A percentile compares a stretch with the other conserved stretches of the same genome.
Evolutionary conservation across 2,888 invertebrate genomes (phyloP).

Genomic region (Melieria crassipennis): DNA sequence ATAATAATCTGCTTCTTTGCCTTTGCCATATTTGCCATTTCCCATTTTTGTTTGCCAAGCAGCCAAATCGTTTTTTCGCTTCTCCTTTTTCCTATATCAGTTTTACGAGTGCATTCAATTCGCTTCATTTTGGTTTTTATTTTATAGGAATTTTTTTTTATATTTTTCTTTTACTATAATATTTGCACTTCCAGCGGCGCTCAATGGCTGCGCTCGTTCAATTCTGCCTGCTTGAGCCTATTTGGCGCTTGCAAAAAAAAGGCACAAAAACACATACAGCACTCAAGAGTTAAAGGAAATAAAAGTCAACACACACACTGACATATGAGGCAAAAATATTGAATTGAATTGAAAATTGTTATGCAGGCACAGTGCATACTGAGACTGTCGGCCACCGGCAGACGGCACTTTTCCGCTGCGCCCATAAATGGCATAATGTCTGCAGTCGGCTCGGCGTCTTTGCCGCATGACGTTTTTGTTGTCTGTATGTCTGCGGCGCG

Average conservation of each 20-base stretch:
- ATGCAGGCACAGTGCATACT: constrained; percentile 42
- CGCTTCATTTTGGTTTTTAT: no score
- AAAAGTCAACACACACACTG: no score
- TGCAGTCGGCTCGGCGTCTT: background rate
- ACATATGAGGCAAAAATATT: constrained; percentile 38
- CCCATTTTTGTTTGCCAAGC: no score
- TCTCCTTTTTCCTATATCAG: background rate
- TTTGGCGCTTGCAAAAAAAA: constrained; percentile 28
- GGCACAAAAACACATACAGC: constrained; percentile 5
- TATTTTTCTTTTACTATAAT: constrained; percentile 5
- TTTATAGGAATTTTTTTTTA: constrained; percentile 19
- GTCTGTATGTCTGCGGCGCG: no score
- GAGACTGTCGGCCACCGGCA: constrained; percentile 4
- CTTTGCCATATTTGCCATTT: background rate
- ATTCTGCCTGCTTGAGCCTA: constrained; percentile 48
- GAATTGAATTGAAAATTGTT: constrained; percentile 52
- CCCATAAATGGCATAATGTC: constrained; percentile 19
- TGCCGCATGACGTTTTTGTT: no score
- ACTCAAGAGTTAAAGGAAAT: no score
- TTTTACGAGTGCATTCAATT: background rate
- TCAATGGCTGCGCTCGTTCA: constrained; percentile 25
- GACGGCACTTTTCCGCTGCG: constrained; percentile 20
- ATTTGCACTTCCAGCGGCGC: constrained; percentile 41
- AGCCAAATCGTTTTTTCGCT: background rate
- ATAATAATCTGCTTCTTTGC: background rate